Conservation (phyloP, 1,140 invertebrate genomes). For the Matsumurasca onukii region DNA sequence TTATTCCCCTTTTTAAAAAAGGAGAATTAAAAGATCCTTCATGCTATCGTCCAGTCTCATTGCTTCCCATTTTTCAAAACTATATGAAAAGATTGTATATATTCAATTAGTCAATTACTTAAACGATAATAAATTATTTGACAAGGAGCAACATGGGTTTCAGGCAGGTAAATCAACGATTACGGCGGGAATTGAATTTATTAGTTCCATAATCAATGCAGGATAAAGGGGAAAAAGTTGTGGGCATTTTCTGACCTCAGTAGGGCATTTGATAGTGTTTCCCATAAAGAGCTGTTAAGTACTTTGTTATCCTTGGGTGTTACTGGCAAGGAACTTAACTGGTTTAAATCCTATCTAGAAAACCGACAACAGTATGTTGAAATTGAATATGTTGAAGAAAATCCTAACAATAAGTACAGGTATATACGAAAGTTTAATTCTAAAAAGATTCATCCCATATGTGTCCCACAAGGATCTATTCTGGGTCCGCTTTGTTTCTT, state of each 20-base stretch:
- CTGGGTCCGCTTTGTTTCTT: background rate
- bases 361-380: conserved; percentile 17
- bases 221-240: conserved; percentile 21
- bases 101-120: conserved; percentile 34
- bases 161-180: conserved; percentile 34
- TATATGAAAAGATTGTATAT: conserved; percentile 37
- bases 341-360: conserved; percentile 9
- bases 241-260: conserved; percentile 32
- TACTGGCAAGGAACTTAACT: background rate
- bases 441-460: background rate
- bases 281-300: conserved; percentile 27
- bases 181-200: conserved; percentile 29
- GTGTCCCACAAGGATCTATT: conserved; percentile 13
- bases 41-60: conserved; percentile 37
- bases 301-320: background rate
- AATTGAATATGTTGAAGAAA: background rate
- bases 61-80: conserved; percentile 34
- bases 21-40: conserved; percentile 30
- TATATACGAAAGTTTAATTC: background rate
- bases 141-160: conserved; percentile 36
- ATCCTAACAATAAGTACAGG: background rate
- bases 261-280: conserved; percentile 38
- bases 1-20: conserved; percentile 38
- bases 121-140: conserved; percentile 31
- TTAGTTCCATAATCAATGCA: conserved; percentile 23